Base-by-base conservation (phyloP, 1,140 invertebrate genomes). In the Drosophila kepulauana region DNA sequence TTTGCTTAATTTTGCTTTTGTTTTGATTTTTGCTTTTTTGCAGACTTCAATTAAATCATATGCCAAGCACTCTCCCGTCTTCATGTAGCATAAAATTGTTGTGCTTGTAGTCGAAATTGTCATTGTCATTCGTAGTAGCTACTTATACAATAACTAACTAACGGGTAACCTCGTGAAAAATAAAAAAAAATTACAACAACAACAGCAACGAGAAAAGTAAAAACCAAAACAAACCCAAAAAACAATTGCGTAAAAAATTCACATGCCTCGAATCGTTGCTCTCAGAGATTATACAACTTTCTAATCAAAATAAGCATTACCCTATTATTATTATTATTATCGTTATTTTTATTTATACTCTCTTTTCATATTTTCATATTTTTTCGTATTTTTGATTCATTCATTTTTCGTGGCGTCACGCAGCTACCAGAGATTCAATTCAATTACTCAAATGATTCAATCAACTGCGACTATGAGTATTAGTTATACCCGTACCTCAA, bases 191-290 rank as follows among this genome's bases (percentile, higher is more conserved):
- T 52, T 6, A 41, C 65, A 79, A 75, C 58, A 82, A 71, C 82
- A 86, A 87, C 87, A 87, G 76, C 82, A 6, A 64, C 61, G 38
- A 56, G 54, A 4, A 33, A 62, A 30, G 33, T 13, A 10, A 58
- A 13, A 45, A 43, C 16, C 13, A 52, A 43, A 52, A 38, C 28
- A 52, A 57, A 63, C 5, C 38, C 67, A 75, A 79, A 72, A 86
- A 86, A 87, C 85, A 87, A 88, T 87, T 87, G 84, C 82, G 87
- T 87, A 88, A 87, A 87, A 88, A 80, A 87, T 88, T 88, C 82
- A 87, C 82, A 88, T 88, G 82, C 67, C 69, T 82, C 75, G 68
- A 77, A 68, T 68, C 79, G 68, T 8, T 72, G 54, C 64, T 57
- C 62, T 49, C 64, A 7, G 28, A 82, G 82, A 88, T 87, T 88